Conservation (phyloP, 2,888 invertebrate species). For the Tenthredo amoena region DNA sequence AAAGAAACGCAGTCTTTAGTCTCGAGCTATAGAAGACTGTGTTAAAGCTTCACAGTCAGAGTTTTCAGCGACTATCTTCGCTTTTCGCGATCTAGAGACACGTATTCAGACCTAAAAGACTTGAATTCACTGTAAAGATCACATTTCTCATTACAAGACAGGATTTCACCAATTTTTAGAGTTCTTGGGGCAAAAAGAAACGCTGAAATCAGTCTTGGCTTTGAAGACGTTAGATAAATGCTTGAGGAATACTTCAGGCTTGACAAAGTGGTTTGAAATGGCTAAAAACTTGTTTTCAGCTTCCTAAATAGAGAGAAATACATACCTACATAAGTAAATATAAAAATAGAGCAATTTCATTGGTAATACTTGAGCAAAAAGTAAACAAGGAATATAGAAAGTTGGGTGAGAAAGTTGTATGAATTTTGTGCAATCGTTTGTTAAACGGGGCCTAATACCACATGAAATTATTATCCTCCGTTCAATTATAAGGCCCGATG, state of each 20-base stretch:
- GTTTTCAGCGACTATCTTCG: neutral
- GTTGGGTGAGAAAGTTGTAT: slow-evolving; percentile 43
- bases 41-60: neutral
- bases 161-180: neutral
- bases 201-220: neutral
- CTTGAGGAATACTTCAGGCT: neutral
- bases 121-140: neutral
- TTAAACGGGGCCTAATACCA: neutral
- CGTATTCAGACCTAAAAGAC: neutral
- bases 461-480: neutral
- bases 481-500: neutral
- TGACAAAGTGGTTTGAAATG: neutral
- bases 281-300: neutral
- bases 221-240: neutral
- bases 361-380: neutral
- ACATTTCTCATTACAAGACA: neutral
- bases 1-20: neutral
- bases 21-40: neutral
- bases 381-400: slow-evolving; percentile 19
- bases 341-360: neutral
- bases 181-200: neutral
- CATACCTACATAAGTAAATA: neutral
- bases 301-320: neutral
- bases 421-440: neutral
- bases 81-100: neutral